Conservation (phyloP, 2,888 invertebrate species). For the Xestia ashworthii region DNA sequence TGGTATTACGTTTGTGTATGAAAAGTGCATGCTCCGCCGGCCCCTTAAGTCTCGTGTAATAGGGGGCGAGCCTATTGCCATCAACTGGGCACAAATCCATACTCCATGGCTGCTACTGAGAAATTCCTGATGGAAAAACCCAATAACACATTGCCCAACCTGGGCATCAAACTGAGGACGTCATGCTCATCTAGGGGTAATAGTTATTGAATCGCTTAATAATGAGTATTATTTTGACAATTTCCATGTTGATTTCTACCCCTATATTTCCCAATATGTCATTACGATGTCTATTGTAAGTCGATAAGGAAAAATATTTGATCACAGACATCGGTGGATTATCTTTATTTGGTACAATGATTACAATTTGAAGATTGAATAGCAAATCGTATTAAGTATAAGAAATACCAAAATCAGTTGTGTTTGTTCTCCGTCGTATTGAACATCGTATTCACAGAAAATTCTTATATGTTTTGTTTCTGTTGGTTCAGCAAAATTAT, state of each 20-base stretch:
- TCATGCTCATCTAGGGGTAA: no score
- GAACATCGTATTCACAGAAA: background rate
- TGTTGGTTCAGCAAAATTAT: background rate
- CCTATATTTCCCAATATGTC: background rate
- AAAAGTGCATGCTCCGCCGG: no score
- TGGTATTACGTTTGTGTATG: no score
- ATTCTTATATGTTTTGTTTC: background rate
- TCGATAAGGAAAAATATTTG: constrained; percentile 24
- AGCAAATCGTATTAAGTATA: constrained; percentile 18
- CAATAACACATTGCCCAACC: no score
- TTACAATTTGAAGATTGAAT: constrained; percentile 32
- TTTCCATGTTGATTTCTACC: background rate
- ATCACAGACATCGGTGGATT: constrained; percentile 25
- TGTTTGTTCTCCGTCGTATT: constrained; percentile 11
- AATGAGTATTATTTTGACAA: no score
- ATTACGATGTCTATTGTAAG: constrained; percentile 15
- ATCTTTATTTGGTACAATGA: constrained; percentile 17
- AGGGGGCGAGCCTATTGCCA: no score
- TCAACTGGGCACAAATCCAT: no score
- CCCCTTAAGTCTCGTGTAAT: no score
- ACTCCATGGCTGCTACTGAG: no score
- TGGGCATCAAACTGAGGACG: no score
- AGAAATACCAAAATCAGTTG: constrained; percentile 20
- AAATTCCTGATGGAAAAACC: no score
- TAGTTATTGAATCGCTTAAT: no score